Base-by-base conservation (phyloP, 2,797 vertebrate genomes). In the Clarias platycephalus region DNA sequence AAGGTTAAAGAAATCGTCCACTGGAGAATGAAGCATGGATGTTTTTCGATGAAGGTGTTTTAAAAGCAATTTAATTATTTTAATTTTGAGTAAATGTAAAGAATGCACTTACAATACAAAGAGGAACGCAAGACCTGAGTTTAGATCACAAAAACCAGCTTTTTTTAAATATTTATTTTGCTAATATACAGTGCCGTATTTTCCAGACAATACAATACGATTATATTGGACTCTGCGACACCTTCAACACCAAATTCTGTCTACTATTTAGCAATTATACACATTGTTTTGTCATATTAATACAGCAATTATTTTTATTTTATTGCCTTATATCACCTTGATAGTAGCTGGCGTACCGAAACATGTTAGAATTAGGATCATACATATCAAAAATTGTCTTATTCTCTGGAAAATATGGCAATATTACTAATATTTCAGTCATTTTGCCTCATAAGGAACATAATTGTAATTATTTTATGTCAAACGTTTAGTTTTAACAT, bases 341-440 rank as follows among this genome's bases (percentile, higher is more conserved):
- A n/a, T 72, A 26, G 9, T 72, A 72, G 22, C 67, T 12, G 13
- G 9, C 40, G 67, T 40, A 70, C 37, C 24, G 44, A 18, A 28
- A 74, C n/a, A 20, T n/a, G 24, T 55, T 76, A 31, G 3, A 57
- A 13, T 20, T 55, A 49, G 37, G 40, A 57, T 31, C 4, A 49
- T 44, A 71, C 37, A 37, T 18, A 18, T 31, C 16, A 66, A 7
- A 55, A 7, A n/a, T 34, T 9, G 34, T 62, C 34, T 20, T 63
- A 63, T 78, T 62, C 58, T 63, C 77, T 80, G 58, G 78, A 53
- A 80, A 80, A 80, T 80, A 66, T 4, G 37, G 58, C 44, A 49
- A 79, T 34, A 3, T 37, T 34, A 55, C 31, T 5, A 62, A 18
- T 13, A 53, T n/a, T 63, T 63, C 34, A 79, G 24, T 62, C 34